These are phyloP conservation scores for Pheosia gnoma DNA, from an alignment of 2,888 invertebrate species.

Conservation along the genomic window DNA sequence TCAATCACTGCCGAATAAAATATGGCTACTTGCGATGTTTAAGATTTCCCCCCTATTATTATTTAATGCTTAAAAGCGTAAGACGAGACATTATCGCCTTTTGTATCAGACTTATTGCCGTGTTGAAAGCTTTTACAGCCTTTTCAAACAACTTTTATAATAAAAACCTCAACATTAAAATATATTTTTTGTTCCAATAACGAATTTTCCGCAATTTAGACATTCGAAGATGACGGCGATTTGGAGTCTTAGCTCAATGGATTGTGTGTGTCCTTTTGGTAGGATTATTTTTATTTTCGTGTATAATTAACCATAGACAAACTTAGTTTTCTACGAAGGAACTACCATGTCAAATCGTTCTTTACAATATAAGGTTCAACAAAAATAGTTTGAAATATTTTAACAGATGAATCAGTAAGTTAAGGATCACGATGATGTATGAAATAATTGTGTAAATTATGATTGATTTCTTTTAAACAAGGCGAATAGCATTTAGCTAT, in stretches of 20 bases:
- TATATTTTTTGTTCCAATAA: conserved; percentile 72
- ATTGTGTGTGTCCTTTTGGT: too few species aligned
- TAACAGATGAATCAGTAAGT: too few species aligned
- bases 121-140: conserved; percentile 68
- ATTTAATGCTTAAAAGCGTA: conserved; percentile 61
- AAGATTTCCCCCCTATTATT: conserved; percentile 42
- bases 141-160: conserved; percentile 65
- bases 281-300: too few species aligned
- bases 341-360: too few species aligned
- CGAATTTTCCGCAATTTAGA: conserved; percentile 58
- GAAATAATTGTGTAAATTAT: too few species aligned
- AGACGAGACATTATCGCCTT: conserved; percentile 70
- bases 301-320: too few species aligned
- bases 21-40: conserved; percentile 36
- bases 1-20: conserved; percentile 20
- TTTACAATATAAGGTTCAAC: too few species aligned
- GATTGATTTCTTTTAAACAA: too few species aligned
- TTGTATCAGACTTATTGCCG: conserved; percentile 71
- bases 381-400: too few species aligned
- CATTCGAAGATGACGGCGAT: conserved; percentile 49
- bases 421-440: too few species aligned
- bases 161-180: conserved; percentile 67
- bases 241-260: conserved; percentile 5
- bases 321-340: too few species aligned
- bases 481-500: too few species aligned